phyloP scores from a whole-genome alignment of 2,113 vertebrate species.

The Larimichthys crocea region DNA sequence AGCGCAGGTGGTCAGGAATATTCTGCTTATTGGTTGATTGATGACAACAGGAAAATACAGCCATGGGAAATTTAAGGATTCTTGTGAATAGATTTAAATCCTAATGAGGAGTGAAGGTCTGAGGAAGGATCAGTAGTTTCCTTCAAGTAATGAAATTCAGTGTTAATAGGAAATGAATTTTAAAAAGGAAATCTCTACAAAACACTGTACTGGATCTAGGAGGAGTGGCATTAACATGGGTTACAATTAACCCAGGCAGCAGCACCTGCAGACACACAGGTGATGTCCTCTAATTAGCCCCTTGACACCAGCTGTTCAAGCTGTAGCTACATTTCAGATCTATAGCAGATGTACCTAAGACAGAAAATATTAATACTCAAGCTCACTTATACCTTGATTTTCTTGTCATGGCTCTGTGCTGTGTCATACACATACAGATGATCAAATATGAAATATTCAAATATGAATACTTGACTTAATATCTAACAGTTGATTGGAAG shows the following conservation, averaged over 20 bases:
- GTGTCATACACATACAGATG: constrained; percentile 23
- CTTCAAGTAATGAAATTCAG: neutral
- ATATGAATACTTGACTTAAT: neutral
- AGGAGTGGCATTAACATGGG: neutral
- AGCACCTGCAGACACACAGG: neutral
- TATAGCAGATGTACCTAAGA: neutral
- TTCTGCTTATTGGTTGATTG: neutral
- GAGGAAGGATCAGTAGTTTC: neutral
- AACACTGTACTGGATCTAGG: neutral
- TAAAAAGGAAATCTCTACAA: neutral
- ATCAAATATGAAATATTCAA: too few relatives aligned
- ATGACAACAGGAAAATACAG: neutral
- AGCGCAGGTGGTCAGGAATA: neutral
- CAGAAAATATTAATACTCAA: constrained; percentile 6
- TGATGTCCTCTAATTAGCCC: neutral
- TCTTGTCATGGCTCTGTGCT: neutral
- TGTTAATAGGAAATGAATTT: neutral
- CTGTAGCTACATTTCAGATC: neutral
- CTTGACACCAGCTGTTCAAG: neutral
- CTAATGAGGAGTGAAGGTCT: neutral
- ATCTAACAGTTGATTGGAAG: constrained; percentile 8
- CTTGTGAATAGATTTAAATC: neutral
- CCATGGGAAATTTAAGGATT: neutral
- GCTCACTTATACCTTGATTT: constrained; percentile 16
- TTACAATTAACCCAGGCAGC: neutral